Conservation (phyloP, 2,888 invertebrate species). For the Ypsolopha sequella region DNA sequence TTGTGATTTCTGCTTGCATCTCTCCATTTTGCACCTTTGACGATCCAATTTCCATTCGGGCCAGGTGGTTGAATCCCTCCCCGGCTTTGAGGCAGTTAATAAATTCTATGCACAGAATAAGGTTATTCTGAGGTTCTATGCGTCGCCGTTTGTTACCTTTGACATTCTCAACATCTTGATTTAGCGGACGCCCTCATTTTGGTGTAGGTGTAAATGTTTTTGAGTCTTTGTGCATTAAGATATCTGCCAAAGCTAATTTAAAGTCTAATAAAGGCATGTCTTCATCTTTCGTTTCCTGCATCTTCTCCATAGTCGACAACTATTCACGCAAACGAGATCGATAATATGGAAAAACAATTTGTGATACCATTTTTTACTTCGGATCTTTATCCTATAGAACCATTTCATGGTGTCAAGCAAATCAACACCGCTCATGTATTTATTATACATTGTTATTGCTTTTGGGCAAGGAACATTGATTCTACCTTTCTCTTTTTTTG, state of each 20-base stretch:
- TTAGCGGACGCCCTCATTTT: not conserved
- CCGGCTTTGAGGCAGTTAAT: too few species aligned
- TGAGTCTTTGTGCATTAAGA: not conserved
- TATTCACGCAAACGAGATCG: not conserved
- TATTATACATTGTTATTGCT: constrained; percentile 14
- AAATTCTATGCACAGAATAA: too few species aligned
- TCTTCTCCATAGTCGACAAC: not conserved
- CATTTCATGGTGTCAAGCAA: constrained; percentile 9
- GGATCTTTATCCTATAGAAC: constrained; percentile 1
- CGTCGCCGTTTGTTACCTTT: not conserved
- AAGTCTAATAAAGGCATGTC: not conserved
- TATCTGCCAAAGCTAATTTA: not conserved
- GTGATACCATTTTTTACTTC: constrained; percentile 14
- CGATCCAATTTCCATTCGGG: too few species aligned
- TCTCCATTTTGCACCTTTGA: too few species aligned
- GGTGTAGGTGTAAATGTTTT: not conserved
- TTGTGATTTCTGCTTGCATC: too few species aligned
- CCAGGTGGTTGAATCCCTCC: too few species aligned
- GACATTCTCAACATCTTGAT: too few species aligned
- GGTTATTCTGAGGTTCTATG: too few species aligned
- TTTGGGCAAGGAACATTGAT: constrained; percentile 13
- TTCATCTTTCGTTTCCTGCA: not conserved
- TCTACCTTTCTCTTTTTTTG: constrained; percentile 10
- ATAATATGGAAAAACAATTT: constrained; percentile 11
- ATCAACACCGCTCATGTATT: constrained; percentile 18